Evolutionary conservation across 53 echinoderm and acorn worm genomes (phyloP), one percentile per base, ranked within the genome.

Genomic region (Apostichopus leukothele): DNA sequence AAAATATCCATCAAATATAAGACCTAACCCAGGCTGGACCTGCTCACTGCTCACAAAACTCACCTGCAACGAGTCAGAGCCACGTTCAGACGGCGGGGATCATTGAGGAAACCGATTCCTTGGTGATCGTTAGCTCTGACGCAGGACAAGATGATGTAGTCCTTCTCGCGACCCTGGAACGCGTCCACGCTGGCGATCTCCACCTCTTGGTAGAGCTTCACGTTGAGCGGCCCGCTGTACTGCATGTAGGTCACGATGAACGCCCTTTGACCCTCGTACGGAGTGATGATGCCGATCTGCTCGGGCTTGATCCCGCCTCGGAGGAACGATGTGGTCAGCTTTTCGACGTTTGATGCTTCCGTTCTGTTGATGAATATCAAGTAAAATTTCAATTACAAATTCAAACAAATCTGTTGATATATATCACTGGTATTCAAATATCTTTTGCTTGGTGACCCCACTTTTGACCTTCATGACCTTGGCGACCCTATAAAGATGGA

Each of bases 181-280:
- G 97, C 97, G 74, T 97, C 97, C 73, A 97, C 97, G 68, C 95
- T 95, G 75, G 97, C 97, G 1, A 97, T 95, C 88, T 97, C 97
- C 23, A 97, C 91, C 84, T 97, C 97, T 90, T 97, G 97, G 91
- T 97, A 97, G 9, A 97, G 97, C 88, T 95, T 95, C 90, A 90
- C 90, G 14, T 95, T 93, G 83, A 97, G 97, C 4, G 95, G 93
- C 11, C 97, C 97, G 73, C 94, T 97, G 90, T 97, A 94, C 92
- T 97, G 97, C 97, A 97, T 97, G 95, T 92, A 95, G 89, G 93
- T 93, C 57, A 95, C 95, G 26, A 97, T 94, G 91, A 95, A 97
- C 6, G 97, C 97, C 74, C 97, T 85, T 89, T 97, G 97, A 74
- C 97, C 97, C 86, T 97, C 97, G 88, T 97, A 97, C 0, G 97